Evolutionary conservation across 2,797 vertebrate genomes (phyloP), one percentile per base, ranked within the genome.

Genomic region (Microctenopoma stevenorrisi): DNA sequence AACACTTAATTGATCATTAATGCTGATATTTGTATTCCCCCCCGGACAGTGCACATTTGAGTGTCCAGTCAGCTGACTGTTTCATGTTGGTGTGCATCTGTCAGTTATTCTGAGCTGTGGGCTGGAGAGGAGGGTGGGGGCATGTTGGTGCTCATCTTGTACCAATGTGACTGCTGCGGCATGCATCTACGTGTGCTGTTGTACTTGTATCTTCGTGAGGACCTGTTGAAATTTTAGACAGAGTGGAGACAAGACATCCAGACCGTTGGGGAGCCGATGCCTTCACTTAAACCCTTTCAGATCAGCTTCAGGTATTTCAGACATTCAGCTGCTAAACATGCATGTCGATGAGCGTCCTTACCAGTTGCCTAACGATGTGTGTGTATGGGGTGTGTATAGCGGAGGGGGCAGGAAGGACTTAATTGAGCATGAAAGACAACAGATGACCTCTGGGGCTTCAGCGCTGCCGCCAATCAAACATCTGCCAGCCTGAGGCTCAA

Each of bases 401-500:
- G 1, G 15, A 15, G 35, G 28, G 59, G 13, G 12, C 5, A 13
- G 15, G 55, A 42, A 15, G 30, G 72, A 61, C 25, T 65, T 82
- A 78, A 85, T 51, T 64, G 79, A 82, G 73, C 74, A 14, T 89
- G 81, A 86, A 89, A 87, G 81, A 75, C 78, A 87, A 64, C 68
- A 52, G 73, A 63, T 48, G 84, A 89, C 86, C 85, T 85, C 81
- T 71, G 68, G 76, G 9, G 80, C 64, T 76, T 65, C 71, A 43
- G 73, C n/a, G 1, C 49, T 10, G 74, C 68, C 18, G 68, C 72
- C 86, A 82, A 69, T 83, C 84, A 78, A 80, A 79, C 80, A 77
- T 86, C 86, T 81, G 83, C 28, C 48, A 33, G 66, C 72, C 70
- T 0, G 57, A 68, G 55, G 79, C 70, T 53, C 26, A 54, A 80